Base-by-base conservation (phyloP, 2,888 invertebrate genomes). In the Eremobia ochroleuca region DNA sequence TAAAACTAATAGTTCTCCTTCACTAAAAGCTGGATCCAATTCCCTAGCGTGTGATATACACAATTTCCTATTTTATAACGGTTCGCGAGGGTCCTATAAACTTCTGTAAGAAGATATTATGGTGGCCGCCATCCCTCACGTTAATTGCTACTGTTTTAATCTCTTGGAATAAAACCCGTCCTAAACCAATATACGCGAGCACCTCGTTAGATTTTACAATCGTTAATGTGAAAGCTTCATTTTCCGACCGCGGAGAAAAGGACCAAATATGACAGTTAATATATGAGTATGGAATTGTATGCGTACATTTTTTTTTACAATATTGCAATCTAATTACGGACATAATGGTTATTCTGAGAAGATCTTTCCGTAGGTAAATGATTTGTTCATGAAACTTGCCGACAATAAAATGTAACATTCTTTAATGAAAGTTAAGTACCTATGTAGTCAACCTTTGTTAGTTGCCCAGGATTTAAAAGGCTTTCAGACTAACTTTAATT, bases 101-200 rank as follows among this genome's bases (percentile, higher is more conserved):
- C 67, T 85, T 85, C 65, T 79, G 83, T 82, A 86, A 87, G 87
- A 79, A 79, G 84, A 78, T 87, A 86, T 84, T 82, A 79, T 75
- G 87, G 76, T 68, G 75, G 77, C 66, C 72, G 49, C 76, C 59
- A 81, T 79, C 73, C 81, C 80, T 81, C 83, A 78, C 73, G 83
- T 88, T 91, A 89, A 91, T 91, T 89, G 83, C 75, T 80, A 81
- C 85, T 82, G 82, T 83, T 87, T 90, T 92, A 92, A 93, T 92
- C 92, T 90, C 87, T 83, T 75, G 84, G 87, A 89, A 88, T 77
- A 76, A 89, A 85, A 87, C 81, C 87, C 83, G 86, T 89, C 92
- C 92, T 92, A 91, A 91, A 90, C 90, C 92, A 93, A 92, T 89
- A 90, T 75, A 85, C 74, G 73, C 43, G 74, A 79, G 73, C 71